Evolutionary conservation across 2,113 vertebrate genomes (phyloP).

Genomic region (Physeter macrocephalus): DNA sequence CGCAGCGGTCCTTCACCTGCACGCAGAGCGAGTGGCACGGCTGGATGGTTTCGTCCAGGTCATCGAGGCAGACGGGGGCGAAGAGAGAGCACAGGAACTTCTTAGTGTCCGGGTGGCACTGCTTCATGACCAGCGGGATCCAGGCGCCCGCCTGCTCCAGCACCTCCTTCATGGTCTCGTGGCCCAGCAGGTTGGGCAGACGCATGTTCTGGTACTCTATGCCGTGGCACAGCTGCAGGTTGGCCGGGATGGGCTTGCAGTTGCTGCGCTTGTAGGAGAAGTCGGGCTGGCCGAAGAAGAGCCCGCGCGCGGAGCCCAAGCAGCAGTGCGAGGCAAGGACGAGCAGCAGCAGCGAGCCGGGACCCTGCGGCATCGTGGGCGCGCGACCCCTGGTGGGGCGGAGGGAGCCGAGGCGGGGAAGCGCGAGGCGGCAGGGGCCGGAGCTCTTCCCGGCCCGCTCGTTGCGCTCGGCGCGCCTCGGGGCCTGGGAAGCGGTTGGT

Average conservation of each 20-base stretch:
- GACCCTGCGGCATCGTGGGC: constrained; percentile 75
- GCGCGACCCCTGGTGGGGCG: neutral
- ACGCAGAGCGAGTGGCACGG: constrained; percentile 96
- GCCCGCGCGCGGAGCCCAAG: constrained; percentile 83
- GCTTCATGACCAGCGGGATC: constrained; percentile 97
- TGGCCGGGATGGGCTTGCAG: constrained; percentile 93
- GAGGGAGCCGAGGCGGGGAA: neutral
- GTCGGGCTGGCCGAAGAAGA: constrained; percentile 92
- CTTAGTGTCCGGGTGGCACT: constrained; percentile 96
- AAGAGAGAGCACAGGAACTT: constrained; percentile 99
- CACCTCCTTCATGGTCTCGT: constrained; percentile 96
- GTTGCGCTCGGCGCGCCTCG: constrained; percentile 32
- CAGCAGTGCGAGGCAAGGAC: constrained; percentile 79
- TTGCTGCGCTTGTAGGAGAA: constrained; percentile 92
- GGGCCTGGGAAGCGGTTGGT: neutral
- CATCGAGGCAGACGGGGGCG: constrained; percentile 95
- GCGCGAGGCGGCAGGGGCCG: neutral
- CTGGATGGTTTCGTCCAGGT: constrained; percentile 94
- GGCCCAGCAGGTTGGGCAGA: constrained; percentile 96
- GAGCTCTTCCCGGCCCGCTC: neutral
- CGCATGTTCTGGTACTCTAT: constrained; percentile 97
- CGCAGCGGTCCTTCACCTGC: constrained; percentile 92
- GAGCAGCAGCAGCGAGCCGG: constrained; percentile 74
- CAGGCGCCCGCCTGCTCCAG: constrained; percentile 96
- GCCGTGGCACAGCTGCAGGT: constrained; percentile 91